Base-by-base conservation (phyloP, 2,888 invertebrate genomes). In the Yponomeuta evonymella region DNA sequence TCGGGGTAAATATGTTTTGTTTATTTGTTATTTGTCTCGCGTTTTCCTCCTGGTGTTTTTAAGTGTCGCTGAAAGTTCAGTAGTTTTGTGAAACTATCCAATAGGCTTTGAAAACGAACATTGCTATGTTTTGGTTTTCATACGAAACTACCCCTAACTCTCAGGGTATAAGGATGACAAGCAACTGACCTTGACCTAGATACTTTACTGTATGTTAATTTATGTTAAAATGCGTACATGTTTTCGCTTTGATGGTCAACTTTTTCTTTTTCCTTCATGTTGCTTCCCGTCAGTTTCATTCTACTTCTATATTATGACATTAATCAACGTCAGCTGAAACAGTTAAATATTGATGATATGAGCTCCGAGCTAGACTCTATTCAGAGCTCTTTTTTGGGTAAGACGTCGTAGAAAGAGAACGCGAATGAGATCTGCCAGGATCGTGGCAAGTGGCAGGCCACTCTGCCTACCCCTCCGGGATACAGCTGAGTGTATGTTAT, bases 1-100 rank as follows among this genome's bases (percentile, higher is more conserved):
- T 15, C 33, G 33, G 0, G 70, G 70, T 70, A 67, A 67, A 48
- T 67, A 70, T 70, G 62, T 63, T 62, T 51, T 51, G 36, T 43
- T 43, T 67, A 43, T 43, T 43, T 43, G 43, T 43, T 43, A 6
- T 5, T 43, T 43, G 1, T 43, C 9, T 43, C 43, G 43, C 43
- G 8, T 43, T 43, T 43, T 43, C 43, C 43, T 43, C 43, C 8
- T 43, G 6, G 6, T 58, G 23, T 15, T 58, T 15, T 15, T 58
- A 58, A 12, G 12, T 58, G 10, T 51, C 10, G 51, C 51, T 51
- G 10, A 51, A 51, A 51, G 12, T 51, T 10, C 6, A 51, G 10
- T 15, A 15, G 8, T 58, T 12, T 58, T 58, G 12, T 58, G 15
- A 12, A 58, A 43, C 9, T 43, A 8, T 8, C 1, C 43, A 5